Evolutionary conservation across 2,797 vertebrate genomes (phyloP).

Genomic region (Vireo griseus): DNA sequence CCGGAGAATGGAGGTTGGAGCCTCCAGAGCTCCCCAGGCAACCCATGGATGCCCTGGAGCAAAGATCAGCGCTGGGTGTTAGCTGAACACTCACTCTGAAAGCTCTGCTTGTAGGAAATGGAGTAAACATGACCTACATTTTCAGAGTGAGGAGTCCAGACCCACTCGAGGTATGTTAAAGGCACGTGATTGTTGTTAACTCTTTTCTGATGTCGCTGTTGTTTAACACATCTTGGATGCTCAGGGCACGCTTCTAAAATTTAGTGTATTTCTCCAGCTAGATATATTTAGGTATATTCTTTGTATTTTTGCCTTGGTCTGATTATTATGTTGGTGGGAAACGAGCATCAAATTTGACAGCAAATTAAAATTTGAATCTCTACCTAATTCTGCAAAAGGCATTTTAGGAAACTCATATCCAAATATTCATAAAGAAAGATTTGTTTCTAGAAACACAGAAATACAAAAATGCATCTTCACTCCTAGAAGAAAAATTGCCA

Average conservation of each 20-base stretch:
- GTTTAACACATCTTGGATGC: not conserved
- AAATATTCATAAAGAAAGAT: not conserved
- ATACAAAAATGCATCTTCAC: not conserved
- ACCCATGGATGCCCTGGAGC: not conserved
- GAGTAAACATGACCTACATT: constrained; percentile 25
- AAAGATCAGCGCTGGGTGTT: not conserved
- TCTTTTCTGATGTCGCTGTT: not conserved
- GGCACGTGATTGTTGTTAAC: not conserved
- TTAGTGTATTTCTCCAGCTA: not conserved
- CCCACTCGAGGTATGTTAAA: not conserved
- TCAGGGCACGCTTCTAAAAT: not conserved
- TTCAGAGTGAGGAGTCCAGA: not conserved
- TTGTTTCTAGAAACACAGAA: not conserved
- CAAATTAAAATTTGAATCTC: not conserved
- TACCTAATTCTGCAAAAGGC: not conserved
- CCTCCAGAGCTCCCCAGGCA: not conserved
- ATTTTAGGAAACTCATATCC: not conserved
- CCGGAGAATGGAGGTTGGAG: not conserved
- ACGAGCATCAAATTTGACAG: not conserved
- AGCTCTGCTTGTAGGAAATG: not conserved
- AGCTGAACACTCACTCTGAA: not conserved
- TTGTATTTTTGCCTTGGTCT: not conserved
- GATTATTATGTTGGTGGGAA: not conserved
- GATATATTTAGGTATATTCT: no score
- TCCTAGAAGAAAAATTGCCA: not conserved